Evolutionary conservation across 30 jellyfish, hydroid and myxozoan species (phyloP).

Genomic region (Hydractinia echinata): DNA sequence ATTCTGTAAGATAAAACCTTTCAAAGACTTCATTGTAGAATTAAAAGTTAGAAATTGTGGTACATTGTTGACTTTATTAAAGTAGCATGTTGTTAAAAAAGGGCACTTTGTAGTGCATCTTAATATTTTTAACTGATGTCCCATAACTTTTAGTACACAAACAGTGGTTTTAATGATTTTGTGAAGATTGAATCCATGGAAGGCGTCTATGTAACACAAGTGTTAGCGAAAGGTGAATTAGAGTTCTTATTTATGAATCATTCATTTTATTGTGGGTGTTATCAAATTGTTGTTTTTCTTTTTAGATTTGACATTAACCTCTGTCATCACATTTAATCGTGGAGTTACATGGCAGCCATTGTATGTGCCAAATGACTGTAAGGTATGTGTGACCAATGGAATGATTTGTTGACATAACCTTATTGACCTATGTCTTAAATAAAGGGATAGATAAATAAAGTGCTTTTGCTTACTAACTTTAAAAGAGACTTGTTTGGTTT

Average conservation of each 20-base stretch:
- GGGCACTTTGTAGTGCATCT: neutral
- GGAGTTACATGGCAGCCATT: constrained; percentile 76
- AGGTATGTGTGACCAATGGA: neutral
- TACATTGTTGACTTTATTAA: neutral
- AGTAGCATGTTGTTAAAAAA: neutral
- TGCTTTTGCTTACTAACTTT: no score
- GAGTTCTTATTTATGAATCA: neutral
- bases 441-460: no score
- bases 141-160: constrained; percentile 55
- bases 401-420: neutral
- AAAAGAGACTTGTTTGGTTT: no score
- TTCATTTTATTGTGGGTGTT: neutral
- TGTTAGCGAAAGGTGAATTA: constrained; percentile 36
- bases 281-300: neutral
- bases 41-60: no score
- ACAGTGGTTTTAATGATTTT: constrained; percentile 62
- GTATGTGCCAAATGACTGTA: constrained; percentile 27
- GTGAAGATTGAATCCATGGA: constrained; percentile 72
- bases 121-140: no score
- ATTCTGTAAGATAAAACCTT: no score
- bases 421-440: neutral
- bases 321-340: constrained; percentile 78
- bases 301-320: constrained; percentile 52
- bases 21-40: no score
- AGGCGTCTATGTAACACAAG: constrained; percentile 81